A percentile compares a stretch with the other conserved stretches of the same genome.
Conservation (phyloP, 2,888 invertebrate genomes). For the Suillia variegata region DNA sequence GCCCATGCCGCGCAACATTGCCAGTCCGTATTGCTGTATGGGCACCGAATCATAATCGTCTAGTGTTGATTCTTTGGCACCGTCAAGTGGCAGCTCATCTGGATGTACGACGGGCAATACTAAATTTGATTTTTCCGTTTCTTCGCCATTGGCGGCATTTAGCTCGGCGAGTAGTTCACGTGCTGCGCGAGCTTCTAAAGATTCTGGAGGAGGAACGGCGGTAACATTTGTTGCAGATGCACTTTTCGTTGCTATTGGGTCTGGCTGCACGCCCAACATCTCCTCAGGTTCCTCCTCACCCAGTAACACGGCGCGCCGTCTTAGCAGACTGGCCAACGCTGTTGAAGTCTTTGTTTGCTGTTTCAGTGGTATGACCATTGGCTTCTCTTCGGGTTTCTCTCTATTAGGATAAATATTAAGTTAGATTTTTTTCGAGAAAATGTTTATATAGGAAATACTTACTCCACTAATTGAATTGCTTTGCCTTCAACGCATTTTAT, state of each 20-base stretch:
- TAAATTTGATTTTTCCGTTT: conserved; percentile 56
- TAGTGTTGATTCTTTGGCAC: conserved; percentile 71
- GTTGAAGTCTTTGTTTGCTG: conserved; percentile 65
- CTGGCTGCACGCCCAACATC: conserved; percentile 18
- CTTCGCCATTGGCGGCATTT: conserved; percentile 42
- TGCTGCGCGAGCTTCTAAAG: conserved; percentile 74
- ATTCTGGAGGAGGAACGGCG: too few species aligned
- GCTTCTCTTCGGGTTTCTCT: conserved; percentile 60
- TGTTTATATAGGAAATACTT: conserved; percentile 53
- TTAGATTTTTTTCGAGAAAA: not conserved
- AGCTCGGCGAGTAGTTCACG: conserved; percentile 71
- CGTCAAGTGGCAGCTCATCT: conserved; percentile 65
- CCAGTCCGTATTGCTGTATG: conserved; percentile 82
- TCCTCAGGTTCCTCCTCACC: conserved; percentile 60
- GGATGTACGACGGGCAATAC: conserved; percentile 65
- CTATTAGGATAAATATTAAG: conserved; percentile 53
- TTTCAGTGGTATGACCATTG: conserved; percentile 72
- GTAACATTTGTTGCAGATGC: conserved; percentile 37
- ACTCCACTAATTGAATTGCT: conserved; percentile 77
- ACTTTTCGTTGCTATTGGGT: conserved; percentile 34
- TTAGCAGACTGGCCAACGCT: conserved; percentile 59
- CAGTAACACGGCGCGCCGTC: conserved; percentile 51
- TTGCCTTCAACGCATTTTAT: conserved; percentile 80
- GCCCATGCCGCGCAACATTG: conserved; percentile 95
- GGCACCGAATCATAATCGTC: conserved; percentile 77